Evolutionary conservation across 2,888 invertebrate genomes (phyloP).

Genomic region (Scaptomyza polygonia): DNA sequence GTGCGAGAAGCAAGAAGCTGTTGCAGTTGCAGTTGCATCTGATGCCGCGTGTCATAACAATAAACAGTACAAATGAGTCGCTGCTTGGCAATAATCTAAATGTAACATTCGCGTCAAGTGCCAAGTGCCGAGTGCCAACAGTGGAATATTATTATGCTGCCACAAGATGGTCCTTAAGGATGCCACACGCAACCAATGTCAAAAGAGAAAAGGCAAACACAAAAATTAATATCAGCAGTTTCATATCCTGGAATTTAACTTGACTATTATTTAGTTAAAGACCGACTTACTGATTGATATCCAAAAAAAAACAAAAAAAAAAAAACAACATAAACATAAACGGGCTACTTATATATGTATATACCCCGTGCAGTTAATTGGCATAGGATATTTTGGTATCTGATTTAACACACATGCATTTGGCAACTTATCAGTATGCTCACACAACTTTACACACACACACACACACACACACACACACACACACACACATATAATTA

Average conservation of each 20-base stretch:
- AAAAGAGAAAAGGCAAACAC: too few species aligned
- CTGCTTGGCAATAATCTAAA: constrained; percentile 56
- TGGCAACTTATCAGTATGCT: constrained; percentile 52
- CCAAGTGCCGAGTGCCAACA: constrained; percentile 1
- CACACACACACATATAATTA: constrained; percentile 55
- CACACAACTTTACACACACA: constrained; percentile 23
- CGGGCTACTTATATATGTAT: too few species aligned
- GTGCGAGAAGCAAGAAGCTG: constrained; percentile 11
- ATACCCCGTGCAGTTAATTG: neutral
- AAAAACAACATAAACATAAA: too few species aligned
- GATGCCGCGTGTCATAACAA: constrained; percentile 44
- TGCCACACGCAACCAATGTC: neutral
- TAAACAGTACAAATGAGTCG: constrained; percentile 44
- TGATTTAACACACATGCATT: constrained; percentile 27
- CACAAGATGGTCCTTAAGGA: constrained; percentile 13
- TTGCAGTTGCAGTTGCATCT: constrained; percentile 33
- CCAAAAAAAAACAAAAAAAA: too few species aligned
- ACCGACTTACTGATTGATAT: too few species aligned
- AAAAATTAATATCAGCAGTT: too few species aligned
- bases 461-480: constrained; percentile 1
- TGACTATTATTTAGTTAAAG: too few species aligned
- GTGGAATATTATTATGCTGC: constrained; percentile 12
- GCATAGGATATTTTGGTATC: neutral
- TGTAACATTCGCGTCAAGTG: constrained; percentile 46
- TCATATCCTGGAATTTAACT: too few species aligned